phyloP scores from a whole-genome alignment of 1,140 invertebrate genomes.

The Elymnias hypermnestra region DNA sequence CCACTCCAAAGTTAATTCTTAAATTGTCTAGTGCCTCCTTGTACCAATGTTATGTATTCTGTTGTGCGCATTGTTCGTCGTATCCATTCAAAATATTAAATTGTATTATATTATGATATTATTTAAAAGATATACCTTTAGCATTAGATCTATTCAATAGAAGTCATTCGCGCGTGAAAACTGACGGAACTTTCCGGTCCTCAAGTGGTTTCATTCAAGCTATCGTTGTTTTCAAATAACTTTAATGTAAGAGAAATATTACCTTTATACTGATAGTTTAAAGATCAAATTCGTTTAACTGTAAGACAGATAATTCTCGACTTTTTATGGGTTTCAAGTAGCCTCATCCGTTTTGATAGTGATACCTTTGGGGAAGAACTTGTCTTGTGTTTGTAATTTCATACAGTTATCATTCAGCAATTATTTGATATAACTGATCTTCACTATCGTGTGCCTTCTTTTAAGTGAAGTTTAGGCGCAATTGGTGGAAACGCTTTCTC shows the following conservation, averaged over 20 bases:
- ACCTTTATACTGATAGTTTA: constrained; percentile 16
- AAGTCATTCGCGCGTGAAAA: constrained; percentile 56
- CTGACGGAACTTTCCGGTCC: constrained; percentile 60
- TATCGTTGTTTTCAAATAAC: constrained; percentile 19
- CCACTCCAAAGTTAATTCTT: constrained; percentile 26
- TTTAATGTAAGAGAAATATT: constrained; percentile 1
- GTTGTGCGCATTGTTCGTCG: constrained; percentile 33
- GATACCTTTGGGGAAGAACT: constrained; percentile 16
- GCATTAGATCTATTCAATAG: constrained; percentile 43
- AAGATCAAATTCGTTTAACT: constrained; percentile 18
- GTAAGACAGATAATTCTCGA: constrained; percentile 3
- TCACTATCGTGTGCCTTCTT: too few relatives aligned
- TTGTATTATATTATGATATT: constrained; percentile 50
- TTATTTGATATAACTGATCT: too few relatives aligned
- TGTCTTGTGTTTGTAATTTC: too few relatives aligned
- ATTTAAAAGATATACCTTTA: constrained; percentile 61
- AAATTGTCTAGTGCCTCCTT: constrained; percentile 27
- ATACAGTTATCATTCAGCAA: too few relatives aligned
- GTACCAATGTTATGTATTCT: constrained; percentile 34
- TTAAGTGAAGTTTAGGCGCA: too few relatives aligned
- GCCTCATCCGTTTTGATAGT: constrained; percentile 41
- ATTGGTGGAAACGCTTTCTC: too few relatives aligned
- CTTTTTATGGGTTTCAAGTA: constrained; percentile 34
- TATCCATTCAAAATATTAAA: constrained; percentile 39
- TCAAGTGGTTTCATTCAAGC: constrained; percentile 48